Evolutionary conservation across 2,888 invertebrate species (phyloP).

Genomic region (Mythimna ferrago): DNA sequence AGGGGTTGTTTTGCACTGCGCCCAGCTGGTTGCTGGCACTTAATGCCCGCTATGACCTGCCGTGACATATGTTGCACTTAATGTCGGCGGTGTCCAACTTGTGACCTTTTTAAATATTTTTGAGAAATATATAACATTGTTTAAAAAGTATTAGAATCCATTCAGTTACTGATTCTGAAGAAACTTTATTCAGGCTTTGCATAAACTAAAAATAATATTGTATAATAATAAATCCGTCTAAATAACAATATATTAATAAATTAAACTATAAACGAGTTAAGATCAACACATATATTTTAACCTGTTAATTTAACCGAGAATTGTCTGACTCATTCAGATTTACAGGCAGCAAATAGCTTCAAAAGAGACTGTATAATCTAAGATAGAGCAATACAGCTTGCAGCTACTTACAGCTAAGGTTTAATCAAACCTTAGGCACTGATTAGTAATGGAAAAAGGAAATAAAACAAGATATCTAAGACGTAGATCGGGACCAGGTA

Average conservation of each 20-base stretch:
- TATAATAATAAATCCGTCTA: not conserved
- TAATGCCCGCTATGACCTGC: too few relatives aligned
- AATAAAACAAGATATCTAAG: conserved; percentile 37
- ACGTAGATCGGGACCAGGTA: not conserved
- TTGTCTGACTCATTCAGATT: conserved; percentile 21
- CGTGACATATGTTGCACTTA: too few relatives aligned
- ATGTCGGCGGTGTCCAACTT: too few relatives aligned
- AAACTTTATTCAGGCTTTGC: too few relatives aligned
- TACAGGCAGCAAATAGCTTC: conserved; percentile 22
- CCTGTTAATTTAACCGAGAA: conserved; percentile 12
- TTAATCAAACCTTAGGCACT: conserved; percentile 21
- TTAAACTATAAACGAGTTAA: not conserved
- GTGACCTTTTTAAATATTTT: too few relatives aligned
- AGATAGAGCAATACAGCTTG: conserved; percentile 41
- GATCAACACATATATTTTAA: not conserved
- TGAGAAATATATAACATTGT: too few relatives aligned
- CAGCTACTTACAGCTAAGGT: conserved; percentile 17
- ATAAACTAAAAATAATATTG: too few relatives aligned
- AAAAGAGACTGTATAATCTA: conserved; percentile 50
- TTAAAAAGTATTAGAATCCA: too few relatives aligned
- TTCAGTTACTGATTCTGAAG: too few relatives aligned
- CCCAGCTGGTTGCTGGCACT: too few relatives aligned
- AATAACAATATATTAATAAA: not conserved
- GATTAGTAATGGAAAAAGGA: conserved; percentile 17
- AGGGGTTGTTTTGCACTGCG: too few relatives aligned